Evolutionary conservation across 2,888 invertebrate species (phyloP).

Genomic region (Acanthoscelides obtectus): DNA sequence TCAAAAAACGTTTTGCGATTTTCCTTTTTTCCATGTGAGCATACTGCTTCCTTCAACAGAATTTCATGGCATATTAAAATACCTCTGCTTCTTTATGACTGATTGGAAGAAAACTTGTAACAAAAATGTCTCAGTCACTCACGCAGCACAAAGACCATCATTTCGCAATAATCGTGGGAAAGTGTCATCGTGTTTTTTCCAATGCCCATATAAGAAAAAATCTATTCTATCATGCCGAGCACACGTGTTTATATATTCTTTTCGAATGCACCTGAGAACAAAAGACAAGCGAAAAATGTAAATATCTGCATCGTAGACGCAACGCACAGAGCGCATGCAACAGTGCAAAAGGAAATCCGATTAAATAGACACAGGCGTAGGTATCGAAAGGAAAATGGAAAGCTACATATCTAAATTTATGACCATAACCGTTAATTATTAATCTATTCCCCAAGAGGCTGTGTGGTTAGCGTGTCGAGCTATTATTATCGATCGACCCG

Average conservation of each 20-base stretch:
- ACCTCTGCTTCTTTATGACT: no score
- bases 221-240: not conserved
- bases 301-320: not conserved
- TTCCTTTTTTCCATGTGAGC: no score
- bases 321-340: not conserved
- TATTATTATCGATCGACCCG: no score
- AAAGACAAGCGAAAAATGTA: not conserved
- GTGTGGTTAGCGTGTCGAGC: no score
- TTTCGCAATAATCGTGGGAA: not conserved
- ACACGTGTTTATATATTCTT: not conserved
- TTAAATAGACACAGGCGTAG: not conserved
- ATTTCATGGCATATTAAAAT: no score
- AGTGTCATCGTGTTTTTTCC: not conserved
- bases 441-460: no score
- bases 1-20: no score
- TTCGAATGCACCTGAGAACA: not conserved
- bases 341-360: not conserved
- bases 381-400: no score
- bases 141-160: not conserved
- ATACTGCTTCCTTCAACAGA: no score
- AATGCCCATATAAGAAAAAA: not conserved
- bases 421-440: no score
- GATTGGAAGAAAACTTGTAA: no score
- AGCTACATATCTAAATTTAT: no score
- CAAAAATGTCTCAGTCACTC: not conserved